Percentiles rank a stretch among this genome's conserved stretches.
These are phyloP conservation scores for Recurvirostra avosetta DNA, from an alignment of 2,113 vertebrate species.

Conservation along the genomic window DNA sequence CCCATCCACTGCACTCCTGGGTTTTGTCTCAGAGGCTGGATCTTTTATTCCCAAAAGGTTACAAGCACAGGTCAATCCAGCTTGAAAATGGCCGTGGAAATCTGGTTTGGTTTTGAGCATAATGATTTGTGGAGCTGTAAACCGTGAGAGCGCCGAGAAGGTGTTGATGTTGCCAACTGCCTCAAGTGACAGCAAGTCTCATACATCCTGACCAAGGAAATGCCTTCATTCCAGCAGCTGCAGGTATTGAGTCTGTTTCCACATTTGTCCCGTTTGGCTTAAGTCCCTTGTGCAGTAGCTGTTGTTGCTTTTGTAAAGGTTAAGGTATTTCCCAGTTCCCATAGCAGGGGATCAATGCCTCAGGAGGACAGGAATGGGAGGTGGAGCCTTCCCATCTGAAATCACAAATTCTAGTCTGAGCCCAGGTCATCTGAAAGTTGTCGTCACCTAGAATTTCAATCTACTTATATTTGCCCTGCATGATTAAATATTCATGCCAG, in stretches of 20 bases:
- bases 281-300: background rate
- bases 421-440: constrained; percentile 36
- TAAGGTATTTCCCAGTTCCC: background rate
- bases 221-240: background rate
- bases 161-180: background rate
- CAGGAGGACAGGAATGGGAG: background rate
- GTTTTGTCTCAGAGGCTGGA: background rate
- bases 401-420: constrained; percentile 26
- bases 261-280: background rate
- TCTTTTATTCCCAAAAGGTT: background rate
- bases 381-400: background rate
- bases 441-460: constrained; percentile 32
- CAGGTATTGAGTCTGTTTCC: background rate
- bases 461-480: constrained; percentile 37
- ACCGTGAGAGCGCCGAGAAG: background rate
- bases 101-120: background rate
- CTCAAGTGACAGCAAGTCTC: background rate
- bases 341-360: background rate
- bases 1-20: background rate
- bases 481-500: constrained; percentile 47
- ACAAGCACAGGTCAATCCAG: background rate
- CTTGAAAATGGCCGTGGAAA: background rate
- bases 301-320: background rate
- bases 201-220: background rate
- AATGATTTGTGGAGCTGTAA: background rate